Conservation (phyloP, 92 coral and sea anemone genomes). For the Parazoanthus atlanticus region DNA sequence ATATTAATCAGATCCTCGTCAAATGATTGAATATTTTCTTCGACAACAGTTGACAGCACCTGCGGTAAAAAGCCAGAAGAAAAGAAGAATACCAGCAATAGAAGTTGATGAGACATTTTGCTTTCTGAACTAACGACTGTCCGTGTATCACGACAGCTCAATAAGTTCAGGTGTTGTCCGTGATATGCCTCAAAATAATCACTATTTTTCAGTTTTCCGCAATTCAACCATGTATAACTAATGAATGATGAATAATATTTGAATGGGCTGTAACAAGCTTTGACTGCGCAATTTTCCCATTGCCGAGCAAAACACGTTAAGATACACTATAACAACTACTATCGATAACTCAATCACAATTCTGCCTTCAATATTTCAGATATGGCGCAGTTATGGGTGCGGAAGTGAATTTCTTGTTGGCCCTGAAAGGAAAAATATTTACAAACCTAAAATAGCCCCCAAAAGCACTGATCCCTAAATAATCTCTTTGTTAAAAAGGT, state of each 20-base stretch:
- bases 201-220: too few relatives aligned
- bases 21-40: neutral
- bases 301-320: neutral
- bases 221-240: neutral
- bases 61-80: neutral
- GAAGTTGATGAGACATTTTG: neutral
- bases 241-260: neutral
- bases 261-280: neutral
- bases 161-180: neutral
- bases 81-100: neutral
- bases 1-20: neutral
- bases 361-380: neutral
- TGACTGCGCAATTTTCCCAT: neutral
- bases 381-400: neutral
- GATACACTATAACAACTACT: too few relatives aligned
- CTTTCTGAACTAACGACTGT: neutral
- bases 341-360: neutral
- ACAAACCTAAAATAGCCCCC: neutral
- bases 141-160: neutral
- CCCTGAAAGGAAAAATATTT: neutral
- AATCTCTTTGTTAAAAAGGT: too few relatives aligned
- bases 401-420: neutral
- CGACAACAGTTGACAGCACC: neutral
- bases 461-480: neutral
- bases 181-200: neutral